Percentiles rank a stretch among this genome's conserved stretches.
Evolutionary conservation across 2,797 vertebrate species (phyloP).

Genomic region (Lepilemur septentrionalis): DNA sequence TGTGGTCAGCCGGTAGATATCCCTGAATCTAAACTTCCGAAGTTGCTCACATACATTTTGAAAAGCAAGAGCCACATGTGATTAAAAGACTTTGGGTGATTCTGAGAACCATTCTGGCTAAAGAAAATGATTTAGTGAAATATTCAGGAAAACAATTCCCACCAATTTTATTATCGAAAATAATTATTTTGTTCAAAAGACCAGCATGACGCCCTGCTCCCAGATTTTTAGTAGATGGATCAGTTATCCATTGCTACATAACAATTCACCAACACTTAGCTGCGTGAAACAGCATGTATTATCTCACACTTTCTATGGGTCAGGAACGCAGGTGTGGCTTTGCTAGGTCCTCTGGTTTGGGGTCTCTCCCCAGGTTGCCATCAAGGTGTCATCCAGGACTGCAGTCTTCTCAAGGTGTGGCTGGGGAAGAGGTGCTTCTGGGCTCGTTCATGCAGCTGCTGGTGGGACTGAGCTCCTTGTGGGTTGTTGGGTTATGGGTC

Average conservation of each 20-base stretch:
- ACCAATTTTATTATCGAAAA: neutral
- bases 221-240: too few species aligned
- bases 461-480: neutral
- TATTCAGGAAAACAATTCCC: neutral
- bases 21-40: rapidly evolving
- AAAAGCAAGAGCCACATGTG: neutral
- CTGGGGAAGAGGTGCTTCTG: neutral
- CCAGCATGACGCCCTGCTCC: neutral
- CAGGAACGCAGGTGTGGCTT: neutral
- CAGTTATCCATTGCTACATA: neutral
- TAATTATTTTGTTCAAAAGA: neutral
- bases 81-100: neutral
- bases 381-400: neutral
- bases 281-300: neutral
- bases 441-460: neutral
- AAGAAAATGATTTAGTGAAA: neutral
- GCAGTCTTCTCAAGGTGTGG: too few species aligned
- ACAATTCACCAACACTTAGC: neutral
- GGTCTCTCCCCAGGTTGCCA: too few species aligned
- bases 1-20: neutral
- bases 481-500: neutral
- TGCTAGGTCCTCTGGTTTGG: neutral
- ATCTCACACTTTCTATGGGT: neutral
- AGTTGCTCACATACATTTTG: neutral
- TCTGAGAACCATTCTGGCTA: neutral